phyloP scores from a whole-genome alignment of 1,140 invertebrate species.

The Drosophila pectinifera region DNA sequence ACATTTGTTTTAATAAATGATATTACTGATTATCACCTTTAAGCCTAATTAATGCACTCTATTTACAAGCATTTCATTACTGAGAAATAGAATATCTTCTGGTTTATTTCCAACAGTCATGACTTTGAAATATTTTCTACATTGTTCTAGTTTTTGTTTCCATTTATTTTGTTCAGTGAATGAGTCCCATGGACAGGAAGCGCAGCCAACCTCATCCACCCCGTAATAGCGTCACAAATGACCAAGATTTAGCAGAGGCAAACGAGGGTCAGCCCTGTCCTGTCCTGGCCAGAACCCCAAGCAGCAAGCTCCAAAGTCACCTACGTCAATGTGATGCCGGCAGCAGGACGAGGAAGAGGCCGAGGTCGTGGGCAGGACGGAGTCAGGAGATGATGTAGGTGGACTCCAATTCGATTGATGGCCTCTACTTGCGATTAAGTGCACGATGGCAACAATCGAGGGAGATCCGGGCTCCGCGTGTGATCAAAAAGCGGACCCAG shows the following conservation, averaged over 20 bases:
- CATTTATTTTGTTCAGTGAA: neutral
- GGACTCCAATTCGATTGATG: constrained; percentile 80
- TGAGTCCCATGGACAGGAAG: neutral
- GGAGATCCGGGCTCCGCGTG: constrained; percentile 7
- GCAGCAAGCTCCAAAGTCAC: constrained; percentile 16
- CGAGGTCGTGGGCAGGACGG: neutral
- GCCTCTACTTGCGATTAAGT: constrained; percentile 63
- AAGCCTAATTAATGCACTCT: no score
- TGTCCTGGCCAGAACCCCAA: constrained; percentile 46
- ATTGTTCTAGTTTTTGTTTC: no score
- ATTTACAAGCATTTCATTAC: no score
- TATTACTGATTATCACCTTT: no score
- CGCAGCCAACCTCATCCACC: constrained; percentile 20
- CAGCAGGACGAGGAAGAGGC: neutral
- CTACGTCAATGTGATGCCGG: constrained; percentile 38
- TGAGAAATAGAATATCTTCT: no score
- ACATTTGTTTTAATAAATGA: no score
- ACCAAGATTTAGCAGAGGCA: constrained; percentile 65
- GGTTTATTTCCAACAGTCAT: no score
- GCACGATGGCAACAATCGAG: constrained; percentile 21
- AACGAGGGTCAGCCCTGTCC: constrained; percentile 37
- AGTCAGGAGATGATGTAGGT: constrained; percentile 22
- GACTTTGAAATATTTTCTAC: neutral
- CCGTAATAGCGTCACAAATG: constrained; percentile 76
- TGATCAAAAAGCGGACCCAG: constrained; percentile 4